Evolutionary conservation across 2,888 invertebrate species (phyloP).

Genomic region (Pristionchus entomophagus): DNA sequence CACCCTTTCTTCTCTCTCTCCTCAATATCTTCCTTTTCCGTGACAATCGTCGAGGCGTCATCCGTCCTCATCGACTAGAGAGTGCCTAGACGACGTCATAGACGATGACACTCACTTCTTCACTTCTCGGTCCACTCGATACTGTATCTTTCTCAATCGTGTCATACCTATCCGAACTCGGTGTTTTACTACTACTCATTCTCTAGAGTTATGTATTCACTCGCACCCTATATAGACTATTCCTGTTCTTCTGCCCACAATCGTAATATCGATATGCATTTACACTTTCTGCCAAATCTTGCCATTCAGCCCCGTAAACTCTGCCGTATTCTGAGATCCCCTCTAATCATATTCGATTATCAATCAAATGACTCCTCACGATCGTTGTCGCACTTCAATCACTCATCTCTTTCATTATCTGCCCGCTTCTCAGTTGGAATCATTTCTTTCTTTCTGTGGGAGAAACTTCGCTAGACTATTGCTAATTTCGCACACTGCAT

Average conservation of each 20-base stretch:
- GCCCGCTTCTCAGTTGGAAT: constrained; percentile 8
- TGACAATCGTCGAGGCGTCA: constrained; percentile 30
- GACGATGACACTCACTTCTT: background rate
- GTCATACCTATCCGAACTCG: constrained; percentile 39
- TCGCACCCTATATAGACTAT: background rate
- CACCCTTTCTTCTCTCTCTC: constrained; percentile 13
- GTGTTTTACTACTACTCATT: constrained; percentile 4
- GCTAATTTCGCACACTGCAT: constrained; percentile 5
- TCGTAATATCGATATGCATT: background rate
- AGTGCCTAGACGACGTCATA: constrained; percentile 33
- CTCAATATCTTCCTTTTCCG: constrained; percentile 37
- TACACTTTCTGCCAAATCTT: constrained; percentile 38
- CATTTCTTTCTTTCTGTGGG: constrained; percentile 29
- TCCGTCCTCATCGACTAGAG: constrained; percentile 40
- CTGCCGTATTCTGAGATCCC: background rate
- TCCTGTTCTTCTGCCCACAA: background rate
- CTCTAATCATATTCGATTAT: background rate
- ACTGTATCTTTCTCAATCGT: constrained; percentile 40
- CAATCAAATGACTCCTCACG: constrained; percentile 10
- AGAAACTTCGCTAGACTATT: constrained; percentile 37
- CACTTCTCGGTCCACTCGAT: constrained; percentile 40
- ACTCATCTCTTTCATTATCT: constrained; percentile 39
- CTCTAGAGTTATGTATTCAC: background rate
- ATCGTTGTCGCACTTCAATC: background rate
- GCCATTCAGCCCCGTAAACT: constrained; percentile 29